A percentile compares a stretch with the other conserved stretches of the same genome.
phyloP scores from a whole-genome alignment of 35 echinoderm and acorn worm genomes.

The Lytechinus variegatus region DNA sequence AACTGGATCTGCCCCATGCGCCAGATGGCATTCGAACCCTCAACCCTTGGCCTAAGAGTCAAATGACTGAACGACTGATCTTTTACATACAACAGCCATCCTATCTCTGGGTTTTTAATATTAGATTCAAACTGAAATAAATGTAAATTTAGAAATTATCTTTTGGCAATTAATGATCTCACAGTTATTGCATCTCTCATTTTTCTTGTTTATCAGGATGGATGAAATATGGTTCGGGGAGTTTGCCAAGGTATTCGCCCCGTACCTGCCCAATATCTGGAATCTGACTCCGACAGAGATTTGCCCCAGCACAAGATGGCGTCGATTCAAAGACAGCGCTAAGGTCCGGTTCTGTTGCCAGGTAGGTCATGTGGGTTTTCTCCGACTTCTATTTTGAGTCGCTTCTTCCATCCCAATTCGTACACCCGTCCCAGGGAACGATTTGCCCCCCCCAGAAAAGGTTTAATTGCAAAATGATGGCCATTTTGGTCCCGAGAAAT shows the following conservation, averaged over 20 bases:
- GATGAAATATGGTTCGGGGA: slow-evolving; percentile 96
- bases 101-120: no score
- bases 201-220: slow-evolving; percentile 70
- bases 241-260: slow-evolving; percentile 84
- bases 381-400: neutral
- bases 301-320: slow-evolving; percentile 91
- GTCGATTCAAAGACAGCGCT: slow-evolving; percentile 96
- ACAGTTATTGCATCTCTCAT: neutral
- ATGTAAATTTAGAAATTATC: no score
- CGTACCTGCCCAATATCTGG: slow-evolving; percentile 89
- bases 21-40: no score
- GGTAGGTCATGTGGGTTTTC: slow-evolving; percentile 49
- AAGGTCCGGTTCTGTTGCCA: slow-evolving; percentile 99
- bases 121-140: no score
- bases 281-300: slow-evolving; percentile 79
- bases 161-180: no score
- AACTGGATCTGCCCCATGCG: no score
- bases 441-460: no score
- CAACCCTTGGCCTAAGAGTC: no score
- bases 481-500: no score
- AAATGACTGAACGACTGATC: no score
- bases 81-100: no score
- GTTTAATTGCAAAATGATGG: no score
- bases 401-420: neutral
- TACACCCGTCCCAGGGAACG: neutral